Evolutionary conservation across 1,140 invertebrate species (phyloP), one percentile per base, ranked within the genome.

Genomic region (Holotrichia oblita): DNA sequence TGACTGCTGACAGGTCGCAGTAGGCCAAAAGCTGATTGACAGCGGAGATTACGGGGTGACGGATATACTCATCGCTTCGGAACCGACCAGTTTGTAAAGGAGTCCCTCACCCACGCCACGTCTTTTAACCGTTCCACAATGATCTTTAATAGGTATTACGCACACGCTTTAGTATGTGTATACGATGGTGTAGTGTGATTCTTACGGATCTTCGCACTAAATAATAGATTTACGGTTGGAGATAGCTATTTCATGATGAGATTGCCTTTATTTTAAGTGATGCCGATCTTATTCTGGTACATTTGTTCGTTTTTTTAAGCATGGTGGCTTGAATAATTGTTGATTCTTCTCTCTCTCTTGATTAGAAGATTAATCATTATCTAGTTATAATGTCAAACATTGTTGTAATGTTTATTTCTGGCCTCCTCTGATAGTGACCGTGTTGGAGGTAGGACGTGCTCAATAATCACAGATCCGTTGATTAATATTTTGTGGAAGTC

Each of bases 11-110:
- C 73, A 74, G 73, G 73, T 74, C 73, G 75, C 75, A 76, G 75
- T 76, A 76, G 55, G 75, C 75, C 75, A 76, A 55, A 34, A 69
- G 17, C 75, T 76, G 75, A 76, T 76, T 76, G 75, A 76, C 75
- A 76, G 75, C 17, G 6, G 40, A 76, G 75, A 76, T 76, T 76
- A 44, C 42, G 14, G 41, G 75, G 75, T 76, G 75, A 76, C 75
- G 75, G 75, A 76, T 76, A 76, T 61, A 61, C 55, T 76, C 75
- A 76, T 76, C 75, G 75, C 75, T 76, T 76, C 44, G 34, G 41
- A 14, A 17, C 75, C 75, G 44, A 76, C 44, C 55, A 61, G 75
- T 76, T 74, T 74, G 27, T 34, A 34, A 34, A 34, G 40, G 20
- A 40, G 41, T 20, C 9, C 20, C 73, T 74, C 73, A 74, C 73